Evolutionary conservation across 2,113 vertebrate species (phyloP).

Genomic region (Calyptomena viridis): DNA sequence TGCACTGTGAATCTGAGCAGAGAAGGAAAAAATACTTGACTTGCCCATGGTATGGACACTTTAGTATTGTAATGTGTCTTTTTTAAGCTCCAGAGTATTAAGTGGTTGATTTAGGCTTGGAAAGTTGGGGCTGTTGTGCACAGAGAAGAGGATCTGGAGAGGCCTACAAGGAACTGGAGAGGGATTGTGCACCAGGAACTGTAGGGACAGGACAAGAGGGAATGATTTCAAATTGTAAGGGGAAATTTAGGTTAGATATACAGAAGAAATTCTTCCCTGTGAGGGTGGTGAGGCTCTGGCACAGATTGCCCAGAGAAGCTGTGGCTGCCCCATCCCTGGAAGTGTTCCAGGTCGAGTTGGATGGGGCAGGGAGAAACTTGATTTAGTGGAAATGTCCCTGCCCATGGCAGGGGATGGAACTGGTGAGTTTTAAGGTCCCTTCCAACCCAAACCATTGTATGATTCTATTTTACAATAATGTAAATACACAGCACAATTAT

Average conservation of each 20-base stretch:
- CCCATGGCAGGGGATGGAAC: not conserved
- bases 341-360: not conserved
- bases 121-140: not conserved
- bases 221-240: not conserved
- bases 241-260: not conserved
- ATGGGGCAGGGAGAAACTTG: rapidly evolving
- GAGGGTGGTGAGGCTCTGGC: not conserved
- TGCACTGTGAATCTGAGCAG: not conserved
- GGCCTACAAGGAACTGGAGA: not conserved
- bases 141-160: not conserved
- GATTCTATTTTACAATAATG: not conserved
- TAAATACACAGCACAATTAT: not conserved
- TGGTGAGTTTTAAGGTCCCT: not conserved
- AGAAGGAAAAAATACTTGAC: not conserved
- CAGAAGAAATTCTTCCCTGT: not conserved
- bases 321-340: not conserved
- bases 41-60: not conserved
- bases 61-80: not conserved
- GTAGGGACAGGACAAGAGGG: not conserved
- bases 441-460: not conserved
- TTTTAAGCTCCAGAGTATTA: not conserved
- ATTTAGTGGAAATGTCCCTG: not conserved
- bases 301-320: not conserved
- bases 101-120: not conserved
- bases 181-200: not conserved